A percentile compares a stretch with the other conserved stretches of the same genome.
phyloP scores from a whole-genome alignment of 2,797 vertebrate species.

The Neopelma chrysocephalum region DNA sequence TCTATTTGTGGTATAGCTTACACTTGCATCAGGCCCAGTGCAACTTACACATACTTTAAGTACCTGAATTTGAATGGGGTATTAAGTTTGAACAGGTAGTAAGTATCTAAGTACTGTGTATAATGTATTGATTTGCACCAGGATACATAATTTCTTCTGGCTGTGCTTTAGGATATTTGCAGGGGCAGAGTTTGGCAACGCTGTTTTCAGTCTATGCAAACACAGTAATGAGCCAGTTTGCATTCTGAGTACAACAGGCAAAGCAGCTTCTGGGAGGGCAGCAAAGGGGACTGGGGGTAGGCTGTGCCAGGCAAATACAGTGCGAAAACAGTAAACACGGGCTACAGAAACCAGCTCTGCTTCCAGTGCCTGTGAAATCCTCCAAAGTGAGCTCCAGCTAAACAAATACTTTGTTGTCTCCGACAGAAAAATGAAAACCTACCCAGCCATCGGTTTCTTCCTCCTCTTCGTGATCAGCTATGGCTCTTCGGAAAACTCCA shows the following conservation, averaged over 20 bases:
- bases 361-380: neutral
- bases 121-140: neutral
- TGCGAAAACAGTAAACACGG: neutral
- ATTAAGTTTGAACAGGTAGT: neutral
- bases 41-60: neutral
- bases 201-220: neutral
- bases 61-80: neutral
- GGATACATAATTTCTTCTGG: neutral
- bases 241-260: neutral
- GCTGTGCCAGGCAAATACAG: neutral
- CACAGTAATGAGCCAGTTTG: slow-evolving; percentile 3
- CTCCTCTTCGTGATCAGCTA: slow-evolving; percentile 81
- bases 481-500: slow-evolving; percentile 80
- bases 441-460: slow-evolving; percentile 77
- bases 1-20: neutral
- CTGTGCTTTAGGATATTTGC: neutral
- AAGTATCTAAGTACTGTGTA: neutral
- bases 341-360: neutral
- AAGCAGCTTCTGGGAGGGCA: slow-evolving; percentile 19
- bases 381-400: neutral
- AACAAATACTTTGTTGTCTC: slow-evolving; percentile 4
- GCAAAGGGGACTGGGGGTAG: neutral
- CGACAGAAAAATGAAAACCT: slow-evolving; percentile 79
- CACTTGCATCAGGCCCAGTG: neutral
- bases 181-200: neutral